phyloP scores from a whole-genome alignment of 2,888 invertebrate genomes.

The Trissolcus japonicus region DNA sequence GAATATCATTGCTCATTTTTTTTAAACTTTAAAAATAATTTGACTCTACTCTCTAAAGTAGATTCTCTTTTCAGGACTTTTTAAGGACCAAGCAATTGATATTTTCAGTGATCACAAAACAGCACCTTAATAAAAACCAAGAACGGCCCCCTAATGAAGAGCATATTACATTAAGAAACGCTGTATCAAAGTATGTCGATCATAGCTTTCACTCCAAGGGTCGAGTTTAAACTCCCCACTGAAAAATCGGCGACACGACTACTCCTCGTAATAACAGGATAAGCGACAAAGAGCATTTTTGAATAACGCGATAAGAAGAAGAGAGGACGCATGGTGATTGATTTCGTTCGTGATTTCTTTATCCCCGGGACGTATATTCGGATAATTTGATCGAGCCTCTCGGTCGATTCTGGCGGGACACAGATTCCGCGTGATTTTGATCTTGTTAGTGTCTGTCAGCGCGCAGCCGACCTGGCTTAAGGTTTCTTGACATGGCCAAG shows the following conservation, averaged over 20 bases:
- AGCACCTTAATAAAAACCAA: background rate
- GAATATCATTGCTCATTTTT: too few species aligned
- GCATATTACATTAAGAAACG: slow-evolving; percentile 4
- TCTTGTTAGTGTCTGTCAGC: slow-evolving; percentile 56
- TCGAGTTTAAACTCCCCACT: slow-evolving; percentile 4
- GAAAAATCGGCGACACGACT: slow-evolving; percentile 7
- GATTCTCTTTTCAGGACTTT: too few species aligned
- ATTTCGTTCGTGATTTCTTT: slow-evolving; percentile 41
- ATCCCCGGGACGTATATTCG: slow-evolving; percentile 41
- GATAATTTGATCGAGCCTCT: slow-evolving; percentile 57
- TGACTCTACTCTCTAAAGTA: too few species aligned
- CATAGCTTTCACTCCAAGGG: slow-evolving; percentile 13
- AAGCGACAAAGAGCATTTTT: slow-evolving; percentile 40
- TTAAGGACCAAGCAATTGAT: too few species aligned
- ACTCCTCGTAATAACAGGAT: slow-evolving; percentile 30
- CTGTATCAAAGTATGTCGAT: slow-evolving; percentile 1
- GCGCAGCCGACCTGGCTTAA: slow-evolving; percentile 47
- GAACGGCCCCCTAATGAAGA: slow-evolving; percentile 3
- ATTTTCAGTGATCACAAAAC: too few species aligned
- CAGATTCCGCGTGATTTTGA: slow-evolving; percentile 60
- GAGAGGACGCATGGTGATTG: slow-evolving; percentile 23
- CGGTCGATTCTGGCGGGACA: slow-evolving; percentile 57
- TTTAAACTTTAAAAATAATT: too few species aligned
- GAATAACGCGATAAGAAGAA: slow-evolving; percentile 33
- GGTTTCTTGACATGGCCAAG: slow-evolving; percentile 22